phyloP scores from a whole-genome alignment of 1,140 invertebrate genomes.

The Drosophila funebris region DNA sequence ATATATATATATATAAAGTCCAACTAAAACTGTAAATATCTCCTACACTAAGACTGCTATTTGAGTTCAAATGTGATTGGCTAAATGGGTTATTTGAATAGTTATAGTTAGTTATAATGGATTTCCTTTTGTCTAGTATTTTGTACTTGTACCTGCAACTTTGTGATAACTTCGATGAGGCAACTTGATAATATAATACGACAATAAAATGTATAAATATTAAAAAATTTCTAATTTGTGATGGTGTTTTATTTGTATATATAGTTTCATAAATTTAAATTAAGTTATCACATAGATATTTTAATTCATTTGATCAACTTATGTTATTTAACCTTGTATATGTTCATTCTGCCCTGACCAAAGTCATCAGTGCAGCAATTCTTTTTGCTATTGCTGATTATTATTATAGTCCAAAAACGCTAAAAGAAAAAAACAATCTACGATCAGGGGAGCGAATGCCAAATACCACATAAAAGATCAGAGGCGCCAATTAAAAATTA shows the following conservation, averaged over 20 bases:
- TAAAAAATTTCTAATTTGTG: slow-evolving; percentile 28
- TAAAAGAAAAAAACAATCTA: slow-evolving; percentile 24
- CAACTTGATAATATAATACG: slow-evolving; percentile 41
- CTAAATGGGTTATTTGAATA: slow-evolving; percentile 20
- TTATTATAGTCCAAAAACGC: slow-evolving; percentile 4
- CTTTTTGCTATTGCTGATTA: slow-evolving; percentile 11
- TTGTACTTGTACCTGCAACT: slow-evolving; percentile 26
- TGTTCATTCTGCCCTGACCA: slow-evolving; percentile 16
- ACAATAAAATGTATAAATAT: slow-evolving; percentile 55
- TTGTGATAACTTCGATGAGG: slow-evolving; percentile 63
- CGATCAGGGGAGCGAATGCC: slow-evolving; percentile 29
- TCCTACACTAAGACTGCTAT: slow-evolving; percentile 35
- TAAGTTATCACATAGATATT: neutral
- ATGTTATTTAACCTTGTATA: slow-evolving; percentile 18
- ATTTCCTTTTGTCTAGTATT: slow-evolving; percentile 20
- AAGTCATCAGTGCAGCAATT: slow-evolving; percentile 23
- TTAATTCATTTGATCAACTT: neutral
- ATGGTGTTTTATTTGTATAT: slow-evolving; percentile 42
- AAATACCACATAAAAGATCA: slow-evolving; percentile 34
- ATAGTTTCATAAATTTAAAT: neutral
- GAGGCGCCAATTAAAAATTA: slow-evolving; percentile 49
- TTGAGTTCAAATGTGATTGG: slow-evolving; percentile 40
- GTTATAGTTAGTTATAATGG: slow-evolving; percentile 33
- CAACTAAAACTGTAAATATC: slow-evolving; percentile 47
- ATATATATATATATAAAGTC: slow-evolving; percentile 21